These are phyloP conservation scores for Netelia fuscicornis DNA, from an alignment of 2,888 invertebrate species.

Conservation along the genomic window DNA sequence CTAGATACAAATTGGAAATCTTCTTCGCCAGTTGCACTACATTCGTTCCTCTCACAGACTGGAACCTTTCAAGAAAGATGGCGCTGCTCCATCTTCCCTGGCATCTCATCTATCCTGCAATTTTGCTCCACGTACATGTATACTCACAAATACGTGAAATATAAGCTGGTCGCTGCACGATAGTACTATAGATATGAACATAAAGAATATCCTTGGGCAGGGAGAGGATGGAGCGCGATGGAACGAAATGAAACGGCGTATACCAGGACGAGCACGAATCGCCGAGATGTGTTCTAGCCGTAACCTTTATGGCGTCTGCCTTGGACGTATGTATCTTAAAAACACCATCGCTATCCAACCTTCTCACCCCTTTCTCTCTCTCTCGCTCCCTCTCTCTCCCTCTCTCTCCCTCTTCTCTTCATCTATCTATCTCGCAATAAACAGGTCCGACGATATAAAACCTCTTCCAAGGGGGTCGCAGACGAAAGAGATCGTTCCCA, in stretches of 20 bases:
- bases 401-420: constrained; percentile 35
- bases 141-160: constrained; percentile 32
- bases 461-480: not conserved
- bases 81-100: constrained; percentile 14
- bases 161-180: constrained; percentile 21
- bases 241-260: constrained; percentile 66
- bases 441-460: constrained; percentile 66
- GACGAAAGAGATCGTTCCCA: constrained; percentile 10
- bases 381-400: constrained; percentile 6
- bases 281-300: constrained; percentile 46
- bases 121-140: constrained; percentile 15
- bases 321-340: constrained; percentile 45
- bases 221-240: constrained; percentile 6
- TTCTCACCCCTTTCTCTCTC: constrained; percentile 6
- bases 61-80: constrained; percentile 30
- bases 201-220: constrained; percentile 53
- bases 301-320: constrained; percentile 67
- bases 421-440: constrained; percentile 66
- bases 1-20: no score
- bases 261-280: constrained; percentile 49
- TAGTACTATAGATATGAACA: constrained; percentile 36
- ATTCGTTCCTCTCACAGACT: constrained; percentile 12
- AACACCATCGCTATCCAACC: not conserved
- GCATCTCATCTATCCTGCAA: not conserved
- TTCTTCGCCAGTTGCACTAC: not conserved